phyloP scores from a whole-genome alignment of 2,888 invertebrate genomes.

The Ophion costatus region DNA sequence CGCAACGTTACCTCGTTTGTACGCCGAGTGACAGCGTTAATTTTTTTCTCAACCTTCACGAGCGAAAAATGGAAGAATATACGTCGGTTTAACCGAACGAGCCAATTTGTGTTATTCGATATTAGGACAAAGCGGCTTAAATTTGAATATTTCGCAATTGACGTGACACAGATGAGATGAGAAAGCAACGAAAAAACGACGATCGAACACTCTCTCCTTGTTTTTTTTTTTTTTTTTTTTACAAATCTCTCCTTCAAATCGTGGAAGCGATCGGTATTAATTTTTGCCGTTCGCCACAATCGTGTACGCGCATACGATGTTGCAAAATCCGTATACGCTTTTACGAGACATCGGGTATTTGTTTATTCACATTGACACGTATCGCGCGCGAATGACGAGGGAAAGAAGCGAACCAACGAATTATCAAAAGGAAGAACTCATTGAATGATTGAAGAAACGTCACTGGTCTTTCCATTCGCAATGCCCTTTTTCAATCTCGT shows the following conservation, averaged over 20 bases:
- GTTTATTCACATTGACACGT: slow-evolving; percentile 61
- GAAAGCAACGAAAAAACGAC: slow-evolving; percentile 60
- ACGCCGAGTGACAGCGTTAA: slow-evolving; percentile 59
- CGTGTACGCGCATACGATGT: slow-evolving; percentile 65
- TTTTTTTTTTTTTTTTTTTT: not conserved
- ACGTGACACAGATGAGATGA: slow-evolving; percentile 71
- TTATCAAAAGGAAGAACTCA: slow-evolving; percentile 66
- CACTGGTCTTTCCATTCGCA: slow-evolving; percentile 79
- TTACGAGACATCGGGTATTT: slow-evolving; percentile 70
- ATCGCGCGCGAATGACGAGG: slow-evolving; percentile 19
- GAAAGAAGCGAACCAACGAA: slow-evolving; percentile 70
- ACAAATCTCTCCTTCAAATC: slow-evolving; percentile 9
- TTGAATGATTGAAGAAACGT: slow-evolving; percentile 58
- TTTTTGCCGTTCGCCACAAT: slow-evolving; percentile 64
- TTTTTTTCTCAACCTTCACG: slow-evolving; percentile 17
- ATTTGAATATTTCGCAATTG: slow-evolving; percentile 64
- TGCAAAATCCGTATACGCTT: slow-evolving; percentile 42
- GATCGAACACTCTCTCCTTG: slow-evolving; percentile 37
- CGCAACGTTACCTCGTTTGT: slow-evolving; percentile 46
- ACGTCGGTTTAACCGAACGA: slow-evolving; percentile 31
- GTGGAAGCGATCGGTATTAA: slow-evolving; percentile 27
- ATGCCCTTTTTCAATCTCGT: slow-evolving; percentile 70
- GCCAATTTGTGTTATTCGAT: slow-evolving; percentile 73
- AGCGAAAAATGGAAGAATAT: slow-evolving; percentile 60
- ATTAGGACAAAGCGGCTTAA: slow-evolving; percentile 67